Conservation (phyloP, 2,113 vertebrate species). For the Phainopepla nitens region DNA sequence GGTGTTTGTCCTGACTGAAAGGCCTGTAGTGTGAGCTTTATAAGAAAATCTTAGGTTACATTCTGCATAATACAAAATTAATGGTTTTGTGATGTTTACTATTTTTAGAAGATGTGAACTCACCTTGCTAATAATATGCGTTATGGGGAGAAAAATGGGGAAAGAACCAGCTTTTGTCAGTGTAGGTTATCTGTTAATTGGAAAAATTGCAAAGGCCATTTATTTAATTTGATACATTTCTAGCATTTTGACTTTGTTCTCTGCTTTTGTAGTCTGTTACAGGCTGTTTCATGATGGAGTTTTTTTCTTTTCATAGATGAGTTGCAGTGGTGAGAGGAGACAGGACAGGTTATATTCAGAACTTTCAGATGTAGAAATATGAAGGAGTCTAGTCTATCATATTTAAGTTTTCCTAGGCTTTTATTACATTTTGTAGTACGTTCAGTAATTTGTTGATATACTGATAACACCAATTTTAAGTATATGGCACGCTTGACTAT, state of each 20-base stretch:
- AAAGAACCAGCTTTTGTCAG: not conserved
- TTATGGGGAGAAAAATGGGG: fast-evolving
- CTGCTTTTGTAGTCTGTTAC: not conserved
- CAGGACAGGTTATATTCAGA: not conserved
- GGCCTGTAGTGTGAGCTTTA: not conserved
- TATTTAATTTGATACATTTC: not conserved
- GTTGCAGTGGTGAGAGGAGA: not conserved
- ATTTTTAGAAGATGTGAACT: not conserved
- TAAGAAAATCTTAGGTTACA: not conserved
- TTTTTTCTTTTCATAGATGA: not conserved
- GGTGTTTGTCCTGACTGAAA: not conserved
- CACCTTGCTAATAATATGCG: not conserved
- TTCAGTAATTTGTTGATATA: not conserved
- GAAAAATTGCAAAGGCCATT: not conserved
- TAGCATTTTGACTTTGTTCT: not conserved
- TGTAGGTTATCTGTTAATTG: not conserved
- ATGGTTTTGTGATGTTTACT: not conserved
- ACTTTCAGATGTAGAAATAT: not conserved
- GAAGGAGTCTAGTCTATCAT: not conserved
- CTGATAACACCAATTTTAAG: not conserved
- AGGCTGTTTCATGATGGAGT: not conserved
- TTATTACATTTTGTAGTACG: not conserved
- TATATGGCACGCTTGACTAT: not conserved
- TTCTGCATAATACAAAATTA: not conserved
- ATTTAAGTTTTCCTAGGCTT: not conserved